Evolutionary conservation across 2,888 invertebrate genomes (phyloP).

Genomic region (Zhuqinia jingwanae): DNA sequence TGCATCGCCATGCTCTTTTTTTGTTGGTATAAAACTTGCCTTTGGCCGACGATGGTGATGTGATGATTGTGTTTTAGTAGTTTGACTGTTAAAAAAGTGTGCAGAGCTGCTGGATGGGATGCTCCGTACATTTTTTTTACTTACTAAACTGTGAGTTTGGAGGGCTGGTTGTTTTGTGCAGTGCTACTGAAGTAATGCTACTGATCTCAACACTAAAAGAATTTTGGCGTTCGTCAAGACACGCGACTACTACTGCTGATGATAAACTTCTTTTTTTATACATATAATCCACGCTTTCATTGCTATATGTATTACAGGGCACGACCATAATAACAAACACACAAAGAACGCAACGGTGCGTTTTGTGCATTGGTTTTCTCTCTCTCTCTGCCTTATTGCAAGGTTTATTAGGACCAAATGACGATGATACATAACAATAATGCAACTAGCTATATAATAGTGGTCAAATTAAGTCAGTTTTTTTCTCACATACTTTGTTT

Average conservation of each 20-base stretch:
- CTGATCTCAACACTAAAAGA: constrained; percentile 6
- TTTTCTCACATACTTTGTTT: no score
- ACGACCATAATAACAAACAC: not conserved
- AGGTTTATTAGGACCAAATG: not conserved
- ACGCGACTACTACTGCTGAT: constrained; percentile 74
- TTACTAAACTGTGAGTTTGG: not conserved
- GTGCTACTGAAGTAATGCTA: not conserved
- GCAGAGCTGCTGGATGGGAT: not conserved
- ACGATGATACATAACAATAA: not conserved
- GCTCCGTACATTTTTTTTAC: no score
- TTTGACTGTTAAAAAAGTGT: not conserved
- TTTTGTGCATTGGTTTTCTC: not conserved
- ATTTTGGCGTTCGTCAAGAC: constrained; percentile 78
- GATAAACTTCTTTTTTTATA: constrained; percentile 7
- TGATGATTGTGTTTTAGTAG: not conserved
- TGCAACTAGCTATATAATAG: not conserved
- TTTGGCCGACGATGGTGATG: constrained; percentile 15
- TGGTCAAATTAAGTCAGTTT: not conserved
- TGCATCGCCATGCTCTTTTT: not conserved
- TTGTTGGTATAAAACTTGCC: constrained; percentile 37
- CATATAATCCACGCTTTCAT: constrained; percentile 47
- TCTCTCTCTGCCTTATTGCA: not conserved
- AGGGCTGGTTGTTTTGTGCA: constrained; percentile 18
- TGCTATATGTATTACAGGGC: constrained; percentile 20
- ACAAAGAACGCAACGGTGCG: not conserved